phyloP scores from a whole-genome alignment of 2,888 invertebrate genomes.

The Gymnocheta viridis region DNA sequence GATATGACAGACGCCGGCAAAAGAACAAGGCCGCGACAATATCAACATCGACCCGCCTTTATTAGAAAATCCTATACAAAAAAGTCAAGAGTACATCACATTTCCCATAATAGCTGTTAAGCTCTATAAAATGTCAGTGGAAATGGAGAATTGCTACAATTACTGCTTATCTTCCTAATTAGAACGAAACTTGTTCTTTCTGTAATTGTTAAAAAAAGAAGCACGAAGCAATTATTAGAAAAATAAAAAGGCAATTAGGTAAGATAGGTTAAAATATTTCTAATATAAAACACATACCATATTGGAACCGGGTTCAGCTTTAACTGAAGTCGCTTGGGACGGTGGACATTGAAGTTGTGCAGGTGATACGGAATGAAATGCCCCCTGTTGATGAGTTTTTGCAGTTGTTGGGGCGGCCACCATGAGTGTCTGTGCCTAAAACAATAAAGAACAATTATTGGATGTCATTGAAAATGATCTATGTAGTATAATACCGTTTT shows the following conservation, averaged over 20 bases:
- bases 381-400: constrained; percentile 74
- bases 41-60: no score
- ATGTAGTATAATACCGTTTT: constrained; percentile 51
- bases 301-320: constrained; percentile 80
- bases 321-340: constrained; percentile 79
- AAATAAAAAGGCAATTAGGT: neutral
- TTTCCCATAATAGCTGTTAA: no score
- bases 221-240: neutral
- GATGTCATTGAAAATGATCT: neutral
- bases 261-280: neutral
- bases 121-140: no score
- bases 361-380: constrained; percentile 78
- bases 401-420: constrained; percentile 72
- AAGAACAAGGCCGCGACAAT: no score
- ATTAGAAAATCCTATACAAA: no score
- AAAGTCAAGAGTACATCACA: no score
- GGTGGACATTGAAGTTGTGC: constrained; percentile 76
- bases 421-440: constrained; percentile 74
- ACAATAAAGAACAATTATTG: neutral
- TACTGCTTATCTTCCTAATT: neutral
- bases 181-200: neutral
- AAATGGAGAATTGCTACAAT: no score
- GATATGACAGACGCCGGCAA: no score
- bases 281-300: constrained; percentile 71
- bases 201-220: neutral